Evolutionary conservation across 2,888 invertebrate genomes (phyloP).

Genomic region (Drosophila trichaetosa): DNA sequence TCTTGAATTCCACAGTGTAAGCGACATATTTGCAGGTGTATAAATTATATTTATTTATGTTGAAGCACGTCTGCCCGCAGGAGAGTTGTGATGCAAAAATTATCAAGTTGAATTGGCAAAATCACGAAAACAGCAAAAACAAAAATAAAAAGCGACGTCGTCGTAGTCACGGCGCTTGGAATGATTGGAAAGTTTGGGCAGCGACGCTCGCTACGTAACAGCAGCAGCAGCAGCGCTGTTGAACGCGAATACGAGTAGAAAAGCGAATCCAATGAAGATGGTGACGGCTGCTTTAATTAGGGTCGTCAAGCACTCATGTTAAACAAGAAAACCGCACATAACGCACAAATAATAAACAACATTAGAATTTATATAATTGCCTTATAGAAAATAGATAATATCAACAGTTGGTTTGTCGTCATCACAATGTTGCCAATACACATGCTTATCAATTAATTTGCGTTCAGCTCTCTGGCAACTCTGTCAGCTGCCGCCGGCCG

Average conservation of each 20-base stretch:
- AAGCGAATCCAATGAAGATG: slow-evolving; percentile 37
- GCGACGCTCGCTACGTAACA: slow-evolving; percentile 66
- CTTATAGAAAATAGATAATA: slow-evolving; percentile 17
- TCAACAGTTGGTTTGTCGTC: slow-evolving; percentile 54
- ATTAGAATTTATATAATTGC: slow-evolving; percentile 31
- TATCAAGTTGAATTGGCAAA: slow-evolving; percentile 33
- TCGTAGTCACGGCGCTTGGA: slow-evolving; percentile 36
- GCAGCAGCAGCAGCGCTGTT: slow-evolving; percentile 46
- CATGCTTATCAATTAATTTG: not conserved
- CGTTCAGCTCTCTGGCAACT: slow-evolving; percentile 35
- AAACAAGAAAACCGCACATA: slow-evolving; percentile 7
- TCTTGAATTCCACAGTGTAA: slow-evolving; percentile 81
- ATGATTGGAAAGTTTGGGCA: slow-evolving; percentile 55
- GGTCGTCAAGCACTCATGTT: slow-evolving; percentile 34
- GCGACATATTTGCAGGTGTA: slow-evolving; percentile 62
- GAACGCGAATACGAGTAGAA: slow-evolving; percentile 56
- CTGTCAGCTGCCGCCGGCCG: slow-evolving; percentile 57
- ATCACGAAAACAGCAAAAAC: slow-evolving; percentile 14
- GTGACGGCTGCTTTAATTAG: slow-evolving; percentile 13
- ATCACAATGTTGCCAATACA: slow-evolving; percentile 39
- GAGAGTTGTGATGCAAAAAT: slow-evolving; percentile 10
- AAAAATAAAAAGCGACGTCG: slow-evolving; percentile 29
- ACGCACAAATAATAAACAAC: slow-evolving; percentile 11
- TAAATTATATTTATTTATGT: slow-evolving; percentile 12
- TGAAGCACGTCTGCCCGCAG: slow-evolving; percentile 31